Percentiles rank a stretch among this genome's conserved stretches.
Evolutionary conservation across 2,113 vertebrate genomes (phyloP).

Genomic region (Ranitomeya variabilis): DNA sequence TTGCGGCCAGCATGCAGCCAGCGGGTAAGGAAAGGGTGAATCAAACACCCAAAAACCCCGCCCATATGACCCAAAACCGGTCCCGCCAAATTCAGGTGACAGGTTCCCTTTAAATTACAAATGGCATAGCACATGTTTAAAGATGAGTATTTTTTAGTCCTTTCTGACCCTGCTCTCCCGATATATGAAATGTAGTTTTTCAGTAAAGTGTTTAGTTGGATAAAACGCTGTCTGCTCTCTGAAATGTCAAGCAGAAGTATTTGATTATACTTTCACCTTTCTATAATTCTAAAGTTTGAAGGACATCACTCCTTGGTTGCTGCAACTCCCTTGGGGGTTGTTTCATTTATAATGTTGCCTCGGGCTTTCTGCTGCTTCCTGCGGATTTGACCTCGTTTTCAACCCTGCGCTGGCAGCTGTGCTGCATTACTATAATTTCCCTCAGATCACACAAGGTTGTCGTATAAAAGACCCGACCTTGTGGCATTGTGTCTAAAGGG

Average conservation of each 20-base stretch:
- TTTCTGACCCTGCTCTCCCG: background rate
- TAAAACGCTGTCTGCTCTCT: slow-evolving; percentile 33
- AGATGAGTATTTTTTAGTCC: background rate
- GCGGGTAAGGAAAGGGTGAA: no score
- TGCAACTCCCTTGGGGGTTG: slow-evolving; percentile 78
- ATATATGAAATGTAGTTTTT: slow-evolving; percentile 13
- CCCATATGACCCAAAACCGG: no score
- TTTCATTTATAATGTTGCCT: slow-evolving; percentile 87
- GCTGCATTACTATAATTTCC: slow-evolving; percentile 73
- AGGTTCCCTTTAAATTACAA: no score
- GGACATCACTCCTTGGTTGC: slow-evolving; percentile 74
- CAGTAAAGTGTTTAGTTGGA: background rate
- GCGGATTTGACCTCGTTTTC: slow-evolving; percentile 93
- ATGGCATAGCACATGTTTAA: background rate
- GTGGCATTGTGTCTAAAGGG: slow-evolving; percentile 76
- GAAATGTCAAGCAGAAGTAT: slow-evolving; percentile 48
- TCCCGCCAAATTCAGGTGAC: no score
- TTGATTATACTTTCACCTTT: slow-evolving; percentile 69
- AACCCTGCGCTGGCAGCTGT: slow-evolving; percentile 79
- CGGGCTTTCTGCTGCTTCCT: slow-evolving; percentile 82
- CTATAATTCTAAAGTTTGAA: slow-evolving; percentile 76
- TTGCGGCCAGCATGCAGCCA: no score
- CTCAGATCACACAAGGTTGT: slow-evolving; percentile 71
- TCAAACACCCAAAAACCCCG: no score
- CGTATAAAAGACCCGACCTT: slow-evolving; percentile 81